Base-by-base conservation (phyloP, 2,888 invertebrate species). In the Drosophila barbarae region DNA sequence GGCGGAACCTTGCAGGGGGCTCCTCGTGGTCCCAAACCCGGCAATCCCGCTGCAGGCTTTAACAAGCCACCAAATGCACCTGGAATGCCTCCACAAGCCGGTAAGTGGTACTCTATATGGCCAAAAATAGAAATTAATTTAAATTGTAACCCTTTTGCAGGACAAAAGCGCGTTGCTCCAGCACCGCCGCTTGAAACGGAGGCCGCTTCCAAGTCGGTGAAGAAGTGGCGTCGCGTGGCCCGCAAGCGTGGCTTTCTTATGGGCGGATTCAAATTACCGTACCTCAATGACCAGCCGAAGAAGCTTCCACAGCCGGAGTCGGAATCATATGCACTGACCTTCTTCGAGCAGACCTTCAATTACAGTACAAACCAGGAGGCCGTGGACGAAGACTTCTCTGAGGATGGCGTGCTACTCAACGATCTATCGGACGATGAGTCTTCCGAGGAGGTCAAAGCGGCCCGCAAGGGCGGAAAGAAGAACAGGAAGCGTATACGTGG, bases 291-390 rank as follows among this genome's bases (percentile, higher is more conserved):
- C 0, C 66, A 67, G 9, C 65, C 56, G 28, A 36, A 55, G 18
- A 36, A 58, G 18, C 18, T 75, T 2, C 80, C 80, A 0, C 80
- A 80, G 13, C 60, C 70, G 9, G 78, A 84, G 54, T 69, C 66
- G 4, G 69, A 78, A n/a, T 80, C 80, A 1, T 81, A 83, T 57
- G 80, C 80, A 3, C 39, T 84, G 13, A 58, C 71, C 56, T 80
- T 84, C 59, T 81, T 84, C 6, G 74, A 71, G 26, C 75, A 76
- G 51, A n/a, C 41, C 6, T 73, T 74, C 39, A 75, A 68, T 13
- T 79, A 83, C 47, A 80, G 69, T 52, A 68, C 69, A 50, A 68
- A 68, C 15, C 74, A 74, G 39, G 76, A 76, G 23, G 52, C 72
- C 50, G 74, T 65, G 1, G 81, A 80, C 8, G 65, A 66, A 7